These are phyloP conservation scores for Atlantisia rogersi DNA, from an alignment of 2,113 vertebrate genomes.

Conservation along the genomic window DNA sequence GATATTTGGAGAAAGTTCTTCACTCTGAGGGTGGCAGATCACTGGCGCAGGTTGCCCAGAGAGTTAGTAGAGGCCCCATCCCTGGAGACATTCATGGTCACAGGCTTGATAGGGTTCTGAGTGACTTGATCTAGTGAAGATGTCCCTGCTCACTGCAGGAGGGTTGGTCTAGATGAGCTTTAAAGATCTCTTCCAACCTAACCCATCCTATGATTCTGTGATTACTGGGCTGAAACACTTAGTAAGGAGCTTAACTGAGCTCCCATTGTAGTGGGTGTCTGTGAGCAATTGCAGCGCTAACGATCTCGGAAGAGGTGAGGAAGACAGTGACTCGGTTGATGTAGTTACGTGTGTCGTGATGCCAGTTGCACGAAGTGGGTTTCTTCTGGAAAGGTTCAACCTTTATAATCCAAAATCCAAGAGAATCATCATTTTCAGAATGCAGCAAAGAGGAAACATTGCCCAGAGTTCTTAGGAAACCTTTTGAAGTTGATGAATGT, in stretches of 20 bases:
- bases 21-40: too few species aligned
- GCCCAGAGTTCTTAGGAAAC: background rate
- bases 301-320: background rate
- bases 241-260: background rate
- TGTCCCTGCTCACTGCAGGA: too few species aligned
- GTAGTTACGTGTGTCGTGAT: background rate
- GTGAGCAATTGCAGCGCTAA: background rate
- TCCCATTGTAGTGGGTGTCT: background rate
- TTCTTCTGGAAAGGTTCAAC: background rate
- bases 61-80: too few species aligned
- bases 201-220: too few species aligned
- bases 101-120: too few species aligned
- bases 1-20: too few species aligned
- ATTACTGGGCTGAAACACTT: background rate
- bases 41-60: too few species aligned
- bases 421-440: background rate
- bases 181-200: too few species aligned
- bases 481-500: conserved; percentile 52
- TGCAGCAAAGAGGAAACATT: background rate
- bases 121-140: too few species aligned
- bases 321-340: background rate
- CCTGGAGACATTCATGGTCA: too few species aligned
- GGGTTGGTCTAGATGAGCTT: too few species aligned
- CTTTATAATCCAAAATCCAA: background rate
- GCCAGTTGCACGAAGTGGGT: background rate